phyloP scores from a whole-genome alignment of 2,113 vertebrate genomes.

The Triplophysa rosa region DNA sequence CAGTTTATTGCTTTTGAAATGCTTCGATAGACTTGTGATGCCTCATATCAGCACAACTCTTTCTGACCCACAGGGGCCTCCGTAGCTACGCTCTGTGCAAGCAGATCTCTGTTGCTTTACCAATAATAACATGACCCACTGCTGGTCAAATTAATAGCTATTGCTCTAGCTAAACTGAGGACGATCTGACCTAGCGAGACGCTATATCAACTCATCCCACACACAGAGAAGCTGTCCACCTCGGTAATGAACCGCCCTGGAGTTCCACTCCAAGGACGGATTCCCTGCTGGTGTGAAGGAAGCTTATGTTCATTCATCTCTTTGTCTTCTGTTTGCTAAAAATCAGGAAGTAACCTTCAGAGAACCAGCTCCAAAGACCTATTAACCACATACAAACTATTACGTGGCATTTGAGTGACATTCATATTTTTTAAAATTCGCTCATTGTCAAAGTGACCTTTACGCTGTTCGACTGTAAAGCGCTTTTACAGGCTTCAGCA shows the following conservation, averaged over 20 bases:
- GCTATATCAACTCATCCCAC: background rate
- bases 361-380: background rate
- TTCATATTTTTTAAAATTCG: background rate
- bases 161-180: background rate
- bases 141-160: background rate
- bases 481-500: background rate
- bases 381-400: background rate
- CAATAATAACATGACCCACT: conserved; percentile 10
- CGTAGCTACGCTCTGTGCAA: background rate
- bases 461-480: background rate
- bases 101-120: conserved; percentile 1
- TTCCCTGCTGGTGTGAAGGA: conserved; percentile 3
- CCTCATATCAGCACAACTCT: background rate
- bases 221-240: background rate
- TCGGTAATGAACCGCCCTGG: background rate
- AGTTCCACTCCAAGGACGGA: background rate
- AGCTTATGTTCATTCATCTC: conserved; percentile 8
- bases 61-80: background rate
- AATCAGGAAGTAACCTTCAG: conserved; percentile 15
- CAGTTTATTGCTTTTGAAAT: conserved; percentile 6
- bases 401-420: background rate
- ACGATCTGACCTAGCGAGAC: conserved; percentile 11
- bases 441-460: background rate
- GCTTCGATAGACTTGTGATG: conserved; percentile 20
- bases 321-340: conserved; percentile 6